Base-by-base conservation (phyloP, 2,113 vertebrate genomes). In the Sterna hirundo region DNA sequence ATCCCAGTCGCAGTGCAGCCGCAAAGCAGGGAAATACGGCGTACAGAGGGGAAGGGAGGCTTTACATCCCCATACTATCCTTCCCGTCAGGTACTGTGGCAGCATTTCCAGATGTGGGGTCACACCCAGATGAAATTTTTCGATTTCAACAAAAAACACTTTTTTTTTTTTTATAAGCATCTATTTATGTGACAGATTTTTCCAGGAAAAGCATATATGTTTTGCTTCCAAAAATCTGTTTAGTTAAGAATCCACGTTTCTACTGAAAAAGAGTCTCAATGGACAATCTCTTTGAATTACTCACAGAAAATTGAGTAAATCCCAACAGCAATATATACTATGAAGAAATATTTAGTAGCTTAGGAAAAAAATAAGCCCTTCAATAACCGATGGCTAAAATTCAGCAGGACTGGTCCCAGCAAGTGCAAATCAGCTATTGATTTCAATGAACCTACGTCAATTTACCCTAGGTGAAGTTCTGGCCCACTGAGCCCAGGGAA, bases 401-500 rank as follows among this genome's bases (percentile, higher is more conserved):
- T 55, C 54, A 83, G 44, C 49, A 80, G 15, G 68, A 77, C 40
- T 51, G 46, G 82, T 91, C 82, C 54, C 38, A 81, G 58, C 1
- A 1, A 91, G 86, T 51, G 20, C 51, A 80, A 82, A 91, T 85
- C 66, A 93, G 58, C 83, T 80, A 26, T 51, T 77, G 66, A 88
- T 74, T 95, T 91, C 93, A 85, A 0, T 32, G 78, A 88, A 87
- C 46, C 80, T 60, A 21, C 15, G 25, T 61, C 86, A 92, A 72
- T 79, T 88, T 89, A 88, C 30, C 21, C 80, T 69, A 76, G 44
- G 83, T 94, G 80, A 90, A 92, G 91, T 91, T 96, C 94, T 91
- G 88, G 72, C 94, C 95, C 88, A 82, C 86, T 85, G 93, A 96
- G 86, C 81, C 93, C 90, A 78, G 86, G 84, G 83, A 94, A 96